These are phyloP conservation scores for Paracentrotus lividus DNA, from an alignment of 53 echinoderm and acorn worm genomes.

Conservation along the genomic window DNA sequence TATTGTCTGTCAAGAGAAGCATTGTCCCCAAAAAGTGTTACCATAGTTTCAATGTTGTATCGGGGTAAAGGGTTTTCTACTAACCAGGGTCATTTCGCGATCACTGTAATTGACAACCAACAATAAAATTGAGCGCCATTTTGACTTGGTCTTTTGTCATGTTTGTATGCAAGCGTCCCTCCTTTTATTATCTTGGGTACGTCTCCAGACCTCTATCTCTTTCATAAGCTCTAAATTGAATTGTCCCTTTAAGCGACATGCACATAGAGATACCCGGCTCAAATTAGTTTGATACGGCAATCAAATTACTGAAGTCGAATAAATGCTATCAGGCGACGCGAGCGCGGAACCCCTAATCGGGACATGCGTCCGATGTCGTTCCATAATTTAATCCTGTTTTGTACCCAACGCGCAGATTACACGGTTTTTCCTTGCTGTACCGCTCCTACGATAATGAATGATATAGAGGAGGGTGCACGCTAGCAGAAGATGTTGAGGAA, in stretches of 20 bases:
- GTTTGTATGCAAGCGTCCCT: not conserved
- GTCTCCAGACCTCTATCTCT: constrained; percentile 49
- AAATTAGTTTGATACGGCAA: constrained; percentile 71
- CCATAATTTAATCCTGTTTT: constrained; percentile 72
- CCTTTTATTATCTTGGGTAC: constrained; percentile 15
- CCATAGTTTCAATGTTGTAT: too few species aligned
- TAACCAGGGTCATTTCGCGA: not conserved
- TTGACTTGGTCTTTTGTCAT: too few species aligned
- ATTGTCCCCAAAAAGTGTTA: too few species aligned
- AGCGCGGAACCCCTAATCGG: constrained; percentile 47
- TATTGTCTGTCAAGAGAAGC: too few species aligned
- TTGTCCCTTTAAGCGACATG: constrained; percentile 63
- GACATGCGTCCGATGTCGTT: constrained; percentile 50
- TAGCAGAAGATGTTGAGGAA: constrained; percentile 12
- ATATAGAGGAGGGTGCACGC: constrained; percentile 4
- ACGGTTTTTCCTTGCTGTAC: constrained; percentile 7
- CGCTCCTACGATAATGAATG: constrained; percentile 25
- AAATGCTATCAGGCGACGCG: constrained; percentile 66
- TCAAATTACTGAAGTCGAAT: constrained; percentile 68
- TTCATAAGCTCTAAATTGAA: constrained; percentile 55
- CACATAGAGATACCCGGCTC: constrained; percentile 49
- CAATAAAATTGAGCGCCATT: not conserved
- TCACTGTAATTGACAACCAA: not conserved
- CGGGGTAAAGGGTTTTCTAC: too few species aligned
- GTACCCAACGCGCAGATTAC: constrained; percentile 49